Evolutionary conservation across 2,888 invertebrate species (phyloP), one percentile per base, ranked within the genome.

Genomic region (Zaprionus bogoriensis): DNA sequence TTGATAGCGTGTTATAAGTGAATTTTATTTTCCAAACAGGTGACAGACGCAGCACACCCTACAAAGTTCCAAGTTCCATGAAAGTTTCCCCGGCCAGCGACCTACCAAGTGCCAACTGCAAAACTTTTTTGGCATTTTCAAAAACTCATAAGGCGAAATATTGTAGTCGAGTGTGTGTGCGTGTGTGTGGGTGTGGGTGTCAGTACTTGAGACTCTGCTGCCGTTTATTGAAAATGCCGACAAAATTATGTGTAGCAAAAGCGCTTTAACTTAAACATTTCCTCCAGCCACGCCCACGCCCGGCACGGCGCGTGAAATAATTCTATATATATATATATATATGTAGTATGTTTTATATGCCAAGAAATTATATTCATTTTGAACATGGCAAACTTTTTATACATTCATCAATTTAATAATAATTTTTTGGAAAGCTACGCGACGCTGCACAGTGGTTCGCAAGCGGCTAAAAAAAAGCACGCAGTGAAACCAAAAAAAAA

Each of bases 41-140:
- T 77, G 74, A 69, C 80, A 69, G 30, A 6, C 14, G 50, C 45
- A 32, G 50, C 30, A n/a, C 64, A 46, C 19, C 38, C 20, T 30
- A 66, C 2, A 52, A 60, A 67, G 30, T 60, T 63, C 22, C 25
- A 65, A 50, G 52, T 52, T 50, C 10, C 27, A 17, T 48, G 4
- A 52, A 60, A 67, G 30, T 60, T 63, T 20, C 25, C 23, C 20
- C 30, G 10, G 19, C 19, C 38, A 14, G 6, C 42, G 12, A 1
- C 30, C 1, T 10, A 22, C 23, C 4, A 36, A 46, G 25, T 55
- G 39, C 36, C 38, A 67, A 50, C 58, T 25, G 27, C n/a, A 30
- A 68, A 80, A 48, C 10, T 41, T 72, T 72, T 77, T 71, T 68
- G 63, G 55, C 63, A 67, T 67, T 66, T 77, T 74, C 59, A 62